A percentile compares a stretch with the other conserved stretches of the same genome.
phyloP scores from a whole-genome alignment of 2,113 vertebrate genomes.

The Dipodomys stephensi region DNA sequence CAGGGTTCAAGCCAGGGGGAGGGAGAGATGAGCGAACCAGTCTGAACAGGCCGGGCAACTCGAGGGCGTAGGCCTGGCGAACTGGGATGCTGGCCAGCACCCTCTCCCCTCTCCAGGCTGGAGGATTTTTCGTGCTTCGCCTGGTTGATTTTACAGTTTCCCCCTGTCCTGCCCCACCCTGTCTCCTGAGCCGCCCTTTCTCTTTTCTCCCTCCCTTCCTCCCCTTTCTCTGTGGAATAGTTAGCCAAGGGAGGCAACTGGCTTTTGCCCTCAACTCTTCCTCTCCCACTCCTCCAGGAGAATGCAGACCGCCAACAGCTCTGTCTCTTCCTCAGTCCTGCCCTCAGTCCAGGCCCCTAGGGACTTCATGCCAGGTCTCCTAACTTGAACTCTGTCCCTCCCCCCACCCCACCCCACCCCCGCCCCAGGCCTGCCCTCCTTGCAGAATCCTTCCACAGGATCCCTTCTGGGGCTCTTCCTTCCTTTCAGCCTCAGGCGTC shows the following conservation, averaged over 20 bases:
- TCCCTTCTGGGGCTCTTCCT: background rate
- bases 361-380: background rate
- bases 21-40: constrained; percentile 80
- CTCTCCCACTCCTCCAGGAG: background rate
- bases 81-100: constrained; percentile 59
- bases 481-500: background rate
- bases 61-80: constrained; percentile 65
- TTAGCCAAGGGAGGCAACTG: constrained; percentile 55
- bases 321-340: background rate
- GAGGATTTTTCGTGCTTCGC: constrained; percentile 46
- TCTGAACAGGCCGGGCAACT: constrained; percentile 79
- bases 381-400: background rate
- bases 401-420: background rate
- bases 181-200: constrained; percentile 14
- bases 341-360: background rate
- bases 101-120: background rate
- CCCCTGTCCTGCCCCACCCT: constrained; percentile 39
- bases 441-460: no score
- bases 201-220: background rate
- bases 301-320: background rate
- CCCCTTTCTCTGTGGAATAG: background rate
- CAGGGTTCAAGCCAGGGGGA: constrained; percentile 85
- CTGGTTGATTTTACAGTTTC: constrained; percentile 19
- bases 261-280: background rate
- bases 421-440: background rate